Base-by-base conservation (phyloP, 1,140 invertebrate genomes). In the Brachionus manjavacas region DNA sequence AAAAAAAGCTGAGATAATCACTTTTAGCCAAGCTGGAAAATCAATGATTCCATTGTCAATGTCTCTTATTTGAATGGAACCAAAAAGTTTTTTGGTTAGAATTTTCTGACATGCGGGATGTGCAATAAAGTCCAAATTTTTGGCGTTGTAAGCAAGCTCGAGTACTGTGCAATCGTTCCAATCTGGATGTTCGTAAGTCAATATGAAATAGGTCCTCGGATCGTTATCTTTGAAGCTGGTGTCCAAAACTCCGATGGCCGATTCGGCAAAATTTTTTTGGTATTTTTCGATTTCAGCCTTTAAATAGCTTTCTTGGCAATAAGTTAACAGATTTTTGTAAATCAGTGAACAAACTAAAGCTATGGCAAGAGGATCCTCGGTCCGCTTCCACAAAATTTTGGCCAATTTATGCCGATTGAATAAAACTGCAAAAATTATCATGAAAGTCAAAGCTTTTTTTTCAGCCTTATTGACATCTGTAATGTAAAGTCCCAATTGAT, bases 21-120 rank as follows among this genome's bases (percentile, higher is more conserved):
- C 89, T 86, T 91, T 91, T 9, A 90, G 84, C 85, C 86, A 88
- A 11, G 86, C 86, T 3, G 90, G 89, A n/a, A 88, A 83, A 80
- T 85, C 86, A 28, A 88, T 84, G 1, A 86, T 31, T 6, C 89
- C 89, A 86, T 86, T 88, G 64, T 87, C 86, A 2, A 90, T 84
- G 35, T 90, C 89, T 52, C 88, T 86, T 0, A 90, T 85, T 43
- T 87, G 86, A 60, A 91, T 87, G 14, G 87, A 85, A 4, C 90
- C 90, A 79, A 87, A 86, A 72, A 90, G 88, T 43, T 86, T 86
- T 25, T 87, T 87, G 0, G 88, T 89, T 7, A 91, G 85, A 88
- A 89, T 90, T 85, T 89, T 89, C 86, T 91, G 90, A 86, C 90
- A 90, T 83, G 89, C 90, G 6, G 89, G 88, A 85, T 91, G 90